Evolutionary conservation across 2,113 vertebrate species (phyloP).

Genomic region (Morone saxatilis): DNA sequence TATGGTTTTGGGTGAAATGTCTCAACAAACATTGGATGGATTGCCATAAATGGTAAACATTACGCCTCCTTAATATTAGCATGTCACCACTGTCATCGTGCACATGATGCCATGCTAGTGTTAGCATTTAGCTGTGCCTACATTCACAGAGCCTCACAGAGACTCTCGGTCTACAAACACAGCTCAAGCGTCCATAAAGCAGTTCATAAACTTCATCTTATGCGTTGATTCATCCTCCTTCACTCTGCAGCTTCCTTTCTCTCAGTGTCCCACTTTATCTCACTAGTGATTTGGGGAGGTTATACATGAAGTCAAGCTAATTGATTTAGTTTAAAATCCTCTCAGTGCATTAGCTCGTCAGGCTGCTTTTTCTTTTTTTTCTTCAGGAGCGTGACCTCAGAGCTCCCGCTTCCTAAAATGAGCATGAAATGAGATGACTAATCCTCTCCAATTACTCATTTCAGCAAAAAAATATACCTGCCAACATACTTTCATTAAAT

Average conservation of each 20-base stretch:
- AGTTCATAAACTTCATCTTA: not conserved
- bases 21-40: not conserved
- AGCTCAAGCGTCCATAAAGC: not conserved
- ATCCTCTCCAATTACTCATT: constrained; percentile 48
- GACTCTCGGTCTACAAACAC: not conserved
- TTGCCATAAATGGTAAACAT: too few relatives aligned
- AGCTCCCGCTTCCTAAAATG: constrained; percentile 36
- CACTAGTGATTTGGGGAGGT: constrained; percentile 35
- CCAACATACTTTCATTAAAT: constrained; percentile 16
- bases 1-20: not conserved
- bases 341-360: constrained; percentile 16
- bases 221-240: not conserved
- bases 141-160: not conserved
- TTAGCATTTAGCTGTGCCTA: not conserved
- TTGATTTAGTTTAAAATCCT: constrained; percentile 63
- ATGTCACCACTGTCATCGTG: not conserved
- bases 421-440: constrained; percentile 64
- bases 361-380: constrained; percentile 7
- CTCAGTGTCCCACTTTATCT: constrained; percentile 20
- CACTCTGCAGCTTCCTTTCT: not conserved
- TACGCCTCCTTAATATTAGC: not conserved
- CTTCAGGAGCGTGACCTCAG: constrained; percentile 26
- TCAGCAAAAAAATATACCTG: constrained; percentile 19
- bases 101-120: not conserved
- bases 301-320: constrained; percentile 48